Evolutionary conservation across 1,140 invertebrate genomes (phyloP).

Genomic region (Parapsyche elsis): DNA sequence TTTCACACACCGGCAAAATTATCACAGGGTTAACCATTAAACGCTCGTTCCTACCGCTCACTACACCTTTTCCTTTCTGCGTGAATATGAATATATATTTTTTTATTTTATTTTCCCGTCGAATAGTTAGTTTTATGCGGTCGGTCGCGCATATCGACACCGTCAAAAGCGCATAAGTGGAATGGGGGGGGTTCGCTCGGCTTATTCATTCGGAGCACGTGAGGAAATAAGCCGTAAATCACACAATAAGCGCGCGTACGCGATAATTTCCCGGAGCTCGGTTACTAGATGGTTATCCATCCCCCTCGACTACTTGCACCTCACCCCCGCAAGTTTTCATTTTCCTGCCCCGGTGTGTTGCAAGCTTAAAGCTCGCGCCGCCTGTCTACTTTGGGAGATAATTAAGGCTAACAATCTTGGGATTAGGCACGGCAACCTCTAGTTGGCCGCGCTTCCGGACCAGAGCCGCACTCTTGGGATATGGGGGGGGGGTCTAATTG

Average conservation of each 20-base stretch:
- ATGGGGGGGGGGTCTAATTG: constrained; percentile 34
- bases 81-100: background rate
- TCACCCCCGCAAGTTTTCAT: constrained; percentile 11
- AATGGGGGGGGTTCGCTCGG: background rate
- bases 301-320: too few relatives aligned
- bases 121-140: background rate
- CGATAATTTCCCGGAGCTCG: constrained; percentile 46
- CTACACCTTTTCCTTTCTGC: background rate
- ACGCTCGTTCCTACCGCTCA: background rate
- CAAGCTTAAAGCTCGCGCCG: constrained; percentile 35
- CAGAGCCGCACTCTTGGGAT: constrained; percentile 43
- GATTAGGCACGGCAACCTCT: constrained; percentile 51
- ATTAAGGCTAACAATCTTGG: constrained; percentile 55
- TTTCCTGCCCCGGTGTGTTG: background rate
- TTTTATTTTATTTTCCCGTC: background rate
- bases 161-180: too few relatives aligned
- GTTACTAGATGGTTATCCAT: constrained; percentile 50
- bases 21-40: constrained; percentile 13
- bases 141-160: too few relatives aligned
- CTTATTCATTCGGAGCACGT: constrained; percentile 31
- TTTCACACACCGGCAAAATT: constrained; percentile 23
- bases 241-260: constrained; percentile 42
- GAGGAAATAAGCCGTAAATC: constrained; percentile 49
- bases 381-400: constrained; percentile 53
- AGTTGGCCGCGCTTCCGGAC: constrained; percentile 37